These are phyloP conservation scores for Synanthedon andrenaeformis DNA, from an alignment of 2,888 invertebrate genomes.

Conservation along the genomic window DNA sequence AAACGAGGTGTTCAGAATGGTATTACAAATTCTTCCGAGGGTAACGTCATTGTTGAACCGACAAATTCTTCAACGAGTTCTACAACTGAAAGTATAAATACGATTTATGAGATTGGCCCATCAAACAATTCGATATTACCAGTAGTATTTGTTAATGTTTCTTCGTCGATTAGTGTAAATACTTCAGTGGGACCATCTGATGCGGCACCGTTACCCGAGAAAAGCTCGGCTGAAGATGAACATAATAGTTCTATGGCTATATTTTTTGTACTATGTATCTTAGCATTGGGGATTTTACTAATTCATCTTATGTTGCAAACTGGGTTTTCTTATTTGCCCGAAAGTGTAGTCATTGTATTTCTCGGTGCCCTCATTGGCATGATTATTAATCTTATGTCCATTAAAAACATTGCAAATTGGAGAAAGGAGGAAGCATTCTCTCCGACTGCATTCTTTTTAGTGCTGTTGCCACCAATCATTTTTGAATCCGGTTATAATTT, in stretches of 20 bases:
- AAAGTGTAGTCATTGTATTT: conserved; percentile 97
- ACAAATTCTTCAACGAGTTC: conserved; percentile 20
- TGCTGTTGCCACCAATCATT: conserved; percentile 96
- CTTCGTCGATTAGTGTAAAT: conserved; percentile 38
- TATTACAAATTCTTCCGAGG: conserved; percentile 36
- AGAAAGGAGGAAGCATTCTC: conserved; percentile 98
- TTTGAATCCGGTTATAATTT: conserved; percentile 99
- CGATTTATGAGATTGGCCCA: conserved; percentile 41
- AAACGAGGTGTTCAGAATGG: conserved; percentile 33
- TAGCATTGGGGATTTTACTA: conserved; percentile 92
- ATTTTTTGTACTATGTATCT: conserved; percentile 95
- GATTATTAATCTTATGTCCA: conserved; percentile 88
- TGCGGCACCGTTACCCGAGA: conserved; percentile 85
- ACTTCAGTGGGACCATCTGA: conserved; percentile 75
- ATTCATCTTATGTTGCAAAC: conserved; percentile 96
- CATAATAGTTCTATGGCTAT: conserved; percentile 97
- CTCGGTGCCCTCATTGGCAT: conserved; percentile 94
- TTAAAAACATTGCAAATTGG: conserved; percentile 93
- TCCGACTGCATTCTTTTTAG: conserved; percentile 97
- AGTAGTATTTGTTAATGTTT: conserved; percentile 39
- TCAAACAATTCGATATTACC: conserved; percentile 40
- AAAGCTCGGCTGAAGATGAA: conserved; percentile 94
- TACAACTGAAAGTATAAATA: conserved; percentile 37
- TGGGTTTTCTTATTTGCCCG: conserved; percentile 96
- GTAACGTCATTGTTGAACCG: conserved; percentile 19